Conservation (phyloP, 92 coral and sea anemone species). For the Pocillopora grandis region DNA sequence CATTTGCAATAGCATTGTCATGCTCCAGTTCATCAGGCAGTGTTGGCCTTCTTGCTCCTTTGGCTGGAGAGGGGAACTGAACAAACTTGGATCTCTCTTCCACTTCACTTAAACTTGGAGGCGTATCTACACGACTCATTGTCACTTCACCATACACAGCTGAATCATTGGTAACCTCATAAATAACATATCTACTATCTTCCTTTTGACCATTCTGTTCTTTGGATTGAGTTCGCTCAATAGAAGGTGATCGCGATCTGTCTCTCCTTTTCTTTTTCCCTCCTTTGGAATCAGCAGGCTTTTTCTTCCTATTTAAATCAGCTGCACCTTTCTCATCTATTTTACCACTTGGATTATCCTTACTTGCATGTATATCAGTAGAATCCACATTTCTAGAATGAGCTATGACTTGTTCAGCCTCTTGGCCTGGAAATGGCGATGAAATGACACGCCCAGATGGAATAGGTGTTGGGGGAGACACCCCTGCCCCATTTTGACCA, state of each 20-base stretch:
- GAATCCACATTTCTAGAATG: not conserved
- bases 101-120: constrained; percentile 58
- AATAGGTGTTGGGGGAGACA: constrained; percentile 82
- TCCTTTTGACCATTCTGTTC: constrained; percentile 32
- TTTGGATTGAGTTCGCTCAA: constrained; percentile 38
- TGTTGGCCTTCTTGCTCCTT: constrained; percentile 43
- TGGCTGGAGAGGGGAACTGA: constrained; percentile 84
- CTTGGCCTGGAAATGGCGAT: constrained; percentile 65
- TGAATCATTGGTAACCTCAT: constrained; percentile 10
- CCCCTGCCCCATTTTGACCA: constrained; percentile 51
- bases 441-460: constrained; percentile 84
- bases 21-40: constrained; percentile 52
- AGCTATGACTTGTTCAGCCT: constrained; percentile 2
- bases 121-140: constrained; percentile 26
- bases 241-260: constrained; percentile 68
- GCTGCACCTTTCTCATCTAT: constrained; percentile 5
- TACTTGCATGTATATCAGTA: not conserved
- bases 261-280: constrained; percentile 58
- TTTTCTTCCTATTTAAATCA: constrained; percentile 28
- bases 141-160: constrained; percentile 30
- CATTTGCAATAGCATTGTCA: constrained; percentile 49
- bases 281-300: constrained; percentile 7
- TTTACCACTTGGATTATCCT: constrained; percentile 2
- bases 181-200: not conserved
- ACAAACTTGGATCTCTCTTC: constrained; percentile 82